Percentiles rank a stretch among this genome's conserved stretches.
These are phyloP conservation scores for Coturnix japonica DNA, from an alignment of 2,113 vertebrate species.

Conservation along the genomic window DNA sequence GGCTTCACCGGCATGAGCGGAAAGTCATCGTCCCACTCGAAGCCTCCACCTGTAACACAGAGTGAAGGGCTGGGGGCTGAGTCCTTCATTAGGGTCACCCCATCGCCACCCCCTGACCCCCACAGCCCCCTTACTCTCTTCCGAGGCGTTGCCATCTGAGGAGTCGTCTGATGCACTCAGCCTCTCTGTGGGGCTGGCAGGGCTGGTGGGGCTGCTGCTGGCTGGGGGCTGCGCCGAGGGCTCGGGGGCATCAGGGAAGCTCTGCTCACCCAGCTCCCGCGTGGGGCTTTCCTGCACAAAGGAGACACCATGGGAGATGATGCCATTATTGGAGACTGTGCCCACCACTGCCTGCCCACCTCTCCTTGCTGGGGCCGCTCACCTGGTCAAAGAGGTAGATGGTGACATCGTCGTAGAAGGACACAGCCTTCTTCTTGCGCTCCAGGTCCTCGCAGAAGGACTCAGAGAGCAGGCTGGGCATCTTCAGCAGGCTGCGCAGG, in stretches of 20 bases:
- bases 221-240: conserved; percentile 41
- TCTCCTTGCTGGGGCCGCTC: background rate
- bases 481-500: conserved; percentile 94
- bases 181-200: conserved; percentile 32
- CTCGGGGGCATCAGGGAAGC: conserved; percentile 77
- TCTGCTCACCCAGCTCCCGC: conserved; percentile 86
- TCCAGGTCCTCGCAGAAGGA: conserved; percentile 89
- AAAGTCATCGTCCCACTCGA: conserved; percentile 79
- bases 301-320: background rate
- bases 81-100: background rate
- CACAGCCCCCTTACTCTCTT: conserved; percentile 75
- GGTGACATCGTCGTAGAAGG: conserved; percentile 96
- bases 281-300: conserved; percentile 91
- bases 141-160: conserved; percentile 60
- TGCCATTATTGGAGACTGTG: background rate
- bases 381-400: conserved; percentile 99
- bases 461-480: conserved; percentile 85
- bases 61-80: background rate
- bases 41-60: conserved; percentile 72
- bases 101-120: fast-evolving
- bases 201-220: conserved; percentile 1
- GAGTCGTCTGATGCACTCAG: conserved; percentile 52
- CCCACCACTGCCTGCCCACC: fast-evolving
- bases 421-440: conserved; percentile 95
- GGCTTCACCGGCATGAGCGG: conserved; percentile 77